A percentile compares a stretch with the other conserved stretches of the same genome.
phyloP scores from a whole-genome alignment of 1,140 invertebrate species.

The Centruroides sculpturatus region DNA sequence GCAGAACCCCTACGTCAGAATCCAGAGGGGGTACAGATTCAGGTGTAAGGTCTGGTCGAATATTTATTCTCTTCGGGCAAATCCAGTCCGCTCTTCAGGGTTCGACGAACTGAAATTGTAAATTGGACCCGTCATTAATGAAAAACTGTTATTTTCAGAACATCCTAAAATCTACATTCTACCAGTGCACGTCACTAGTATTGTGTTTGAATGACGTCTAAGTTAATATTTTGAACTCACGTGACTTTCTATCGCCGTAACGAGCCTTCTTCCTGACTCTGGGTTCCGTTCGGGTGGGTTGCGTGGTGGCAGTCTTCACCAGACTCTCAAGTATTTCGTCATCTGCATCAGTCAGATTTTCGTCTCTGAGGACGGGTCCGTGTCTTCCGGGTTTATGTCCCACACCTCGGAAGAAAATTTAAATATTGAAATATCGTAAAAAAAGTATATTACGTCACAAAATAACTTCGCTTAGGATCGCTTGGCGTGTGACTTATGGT shows the following conservation, averaged over 20 bases:
- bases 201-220: not conserved
- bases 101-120: conserved; percentile 52
- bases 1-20: no score
- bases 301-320: conserved; percentile 71
- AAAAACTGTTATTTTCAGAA: no score
- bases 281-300: conserved; percentile 52
- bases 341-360: conserved; percentile 54
- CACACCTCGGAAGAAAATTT: no score
- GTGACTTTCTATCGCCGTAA: conserved; percentile 47
- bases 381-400: no score
- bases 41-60: not conserved
- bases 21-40: not conserved
- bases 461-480: no score
- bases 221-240: conserved; percentile 43
- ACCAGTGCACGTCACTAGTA: no score
- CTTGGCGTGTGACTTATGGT: no score
- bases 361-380: no score
- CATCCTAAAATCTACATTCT: no score
- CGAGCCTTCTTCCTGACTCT: conserved; percentile 51
- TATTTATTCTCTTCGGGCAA: conserved; percentile 56
- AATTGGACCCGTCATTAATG: no score
- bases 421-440: no score
- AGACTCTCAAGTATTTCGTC: conserved; percentile 75
- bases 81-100: conserved; percentile 66
- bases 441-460: no score